Percentiles rank a stretch among this genome's conserved stretches.
Conservation (phyloP, 2,113 vertebrate species). For the Sinosuthora webbiana region DNA sequence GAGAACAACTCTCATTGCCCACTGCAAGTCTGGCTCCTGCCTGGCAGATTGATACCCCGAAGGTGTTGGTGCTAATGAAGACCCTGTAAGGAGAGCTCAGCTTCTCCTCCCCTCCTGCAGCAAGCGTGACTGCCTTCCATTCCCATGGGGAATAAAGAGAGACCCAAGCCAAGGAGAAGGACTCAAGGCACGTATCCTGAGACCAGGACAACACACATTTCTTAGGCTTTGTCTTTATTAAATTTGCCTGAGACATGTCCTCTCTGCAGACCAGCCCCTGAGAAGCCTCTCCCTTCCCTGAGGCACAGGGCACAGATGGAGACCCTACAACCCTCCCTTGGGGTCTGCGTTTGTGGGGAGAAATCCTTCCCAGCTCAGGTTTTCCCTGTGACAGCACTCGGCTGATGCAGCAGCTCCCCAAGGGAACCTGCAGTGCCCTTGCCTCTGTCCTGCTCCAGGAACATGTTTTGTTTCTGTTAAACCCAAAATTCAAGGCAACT, state of each 20-base stretch:
- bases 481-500: neutral
- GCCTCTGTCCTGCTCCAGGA: neutral
- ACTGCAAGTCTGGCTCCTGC: neutral
- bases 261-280: neutral
- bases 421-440: neutral
- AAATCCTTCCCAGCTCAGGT: neutral
- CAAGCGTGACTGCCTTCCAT: neutral
- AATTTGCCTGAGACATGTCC: neutral
- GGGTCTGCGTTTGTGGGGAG: neutral
- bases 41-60: neutral
- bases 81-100: neutral
- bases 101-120: neutral
- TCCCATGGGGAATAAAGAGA: neutral
- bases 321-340: neutral
- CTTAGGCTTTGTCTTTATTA: neutral
- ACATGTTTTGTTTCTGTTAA: accelerated
- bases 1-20: neutral
- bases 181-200: neutral
- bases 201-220: neutral
- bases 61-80: neutral
- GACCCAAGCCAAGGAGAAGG: neutral
- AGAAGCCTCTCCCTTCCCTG: neutral
- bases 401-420: neutral
- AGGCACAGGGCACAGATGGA: accelerated
- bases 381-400: neutral